Percentiles rank a stretch among this genome's conserved stretches.
phyloP scores from a whole-genome alignment of 2,888 invertebrate genomes.

The Plutella xylostella region DNA sequence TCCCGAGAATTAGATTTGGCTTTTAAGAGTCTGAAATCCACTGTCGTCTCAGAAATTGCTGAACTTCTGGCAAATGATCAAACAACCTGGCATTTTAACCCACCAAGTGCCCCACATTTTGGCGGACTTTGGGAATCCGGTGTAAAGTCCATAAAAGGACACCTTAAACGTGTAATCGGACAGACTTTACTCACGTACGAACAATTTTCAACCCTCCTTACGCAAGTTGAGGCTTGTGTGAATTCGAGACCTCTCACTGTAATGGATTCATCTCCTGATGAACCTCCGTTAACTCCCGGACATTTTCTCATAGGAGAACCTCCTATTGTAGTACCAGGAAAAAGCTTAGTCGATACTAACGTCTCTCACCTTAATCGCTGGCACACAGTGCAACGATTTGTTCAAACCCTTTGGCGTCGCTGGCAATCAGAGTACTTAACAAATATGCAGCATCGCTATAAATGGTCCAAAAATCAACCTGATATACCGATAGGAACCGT shows the following conservation, averaged over 20 bases:
- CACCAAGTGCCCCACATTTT: slow-evolving; percentile 17
- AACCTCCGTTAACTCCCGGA: neutral
- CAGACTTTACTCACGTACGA: slow-evolving; percentile 13
- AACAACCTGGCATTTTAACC: slow-evolving; percentile 20
- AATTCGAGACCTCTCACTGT: slow-evolving; percentile 17
- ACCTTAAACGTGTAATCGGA: slow-evolving; percentile 10
- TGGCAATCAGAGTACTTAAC: too few relatives aligned
- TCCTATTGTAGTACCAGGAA: neutral
- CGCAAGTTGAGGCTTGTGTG: slow-evolving; percentile 19
- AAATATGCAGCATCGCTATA: too few relatives aligned
- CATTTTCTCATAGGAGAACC: slow-evolving; percentile 3
- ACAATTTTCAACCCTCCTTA: slow-evolving; percentile 16
- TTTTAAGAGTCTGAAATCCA: slow-evolving; percentile 10
- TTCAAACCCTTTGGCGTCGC: neutral
- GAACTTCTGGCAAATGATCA: slow-evolving; percentile 13
- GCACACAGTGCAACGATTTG: neutral
- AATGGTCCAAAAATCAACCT: neutral
- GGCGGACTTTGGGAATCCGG: slow-evolving; percentile 18
- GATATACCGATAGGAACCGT: neutral
- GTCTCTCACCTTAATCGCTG: neutral
- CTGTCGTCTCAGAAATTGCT: neutral
- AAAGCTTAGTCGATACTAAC: too few relatives aligned
- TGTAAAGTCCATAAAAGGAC: slow-evolving; percentile 11
- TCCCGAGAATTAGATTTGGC: slow-evolving; percentile 14
- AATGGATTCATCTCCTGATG: neutral